These are phyloP conservation scores for Gisinianus flammeolus DNA, from an alignment of 2,888 invertebrate genomes.

Conservation along the genomic window DNA sequence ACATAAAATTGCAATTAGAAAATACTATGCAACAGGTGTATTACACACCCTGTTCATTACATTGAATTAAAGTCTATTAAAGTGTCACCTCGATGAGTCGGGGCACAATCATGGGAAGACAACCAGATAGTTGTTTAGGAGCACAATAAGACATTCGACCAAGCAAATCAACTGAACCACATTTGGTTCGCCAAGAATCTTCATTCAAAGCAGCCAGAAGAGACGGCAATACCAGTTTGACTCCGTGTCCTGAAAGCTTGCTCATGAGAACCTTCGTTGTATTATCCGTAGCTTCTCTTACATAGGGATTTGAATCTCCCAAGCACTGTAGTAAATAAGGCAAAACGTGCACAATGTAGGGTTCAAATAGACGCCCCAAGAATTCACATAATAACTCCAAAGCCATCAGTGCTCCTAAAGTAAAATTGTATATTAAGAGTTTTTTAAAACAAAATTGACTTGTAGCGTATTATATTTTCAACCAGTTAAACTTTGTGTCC, in stretches of 20 bases:
- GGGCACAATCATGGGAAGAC: constrained; percentile 97
- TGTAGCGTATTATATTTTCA: not conserved
- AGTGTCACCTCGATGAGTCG: constrained; percentile 84
- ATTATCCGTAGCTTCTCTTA: constrained; percentile 94
- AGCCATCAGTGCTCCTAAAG: constrained; percentile 81
- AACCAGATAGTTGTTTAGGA: constrained; percentile 96
- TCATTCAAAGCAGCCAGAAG: constrained; percentile 91
- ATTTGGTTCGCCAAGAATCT: constrained; percentile 97
- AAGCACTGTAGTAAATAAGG: constrained; percentile 94
- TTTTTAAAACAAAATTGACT: not conserved
- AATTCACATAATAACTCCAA: constrained; percentile 96
- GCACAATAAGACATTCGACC: constrained; percentile 99
- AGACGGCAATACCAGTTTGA: constrained; percentile 94
- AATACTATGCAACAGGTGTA: too few species aligned
- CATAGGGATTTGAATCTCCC: constrained; percentile 94
- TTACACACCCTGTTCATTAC: not conserved
- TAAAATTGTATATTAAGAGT: not conserved
- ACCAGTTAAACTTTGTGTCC: too few species aligned
- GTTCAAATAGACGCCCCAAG: constrained; percentile 96
- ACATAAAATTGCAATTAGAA: not conserved
- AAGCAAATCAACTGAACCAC: constrained; percentile 90
- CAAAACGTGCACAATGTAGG: constrained; percentile 96
- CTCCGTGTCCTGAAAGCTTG: constrained; percentile 94
- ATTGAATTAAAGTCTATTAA: not conserved
- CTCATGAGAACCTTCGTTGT: constrained; percentile 85